phyloP scores from a whole-genome alignment of 2,797 vertebrate species.

The Sibirionetta formosa region DNA sequence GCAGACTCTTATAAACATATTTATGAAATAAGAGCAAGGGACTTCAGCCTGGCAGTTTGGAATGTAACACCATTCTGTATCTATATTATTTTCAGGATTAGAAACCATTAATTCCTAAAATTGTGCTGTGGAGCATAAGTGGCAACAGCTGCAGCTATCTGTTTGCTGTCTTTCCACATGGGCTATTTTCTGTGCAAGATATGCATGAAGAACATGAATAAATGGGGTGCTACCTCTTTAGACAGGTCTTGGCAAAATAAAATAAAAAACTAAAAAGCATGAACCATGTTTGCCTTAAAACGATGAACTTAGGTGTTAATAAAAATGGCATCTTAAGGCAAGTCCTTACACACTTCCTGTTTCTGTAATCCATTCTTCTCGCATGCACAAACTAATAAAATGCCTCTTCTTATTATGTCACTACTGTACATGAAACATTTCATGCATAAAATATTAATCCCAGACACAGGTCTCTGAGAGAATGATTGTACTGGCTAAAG shows the following conservation, averaged over 20 bases:
- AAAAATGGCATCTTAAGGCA: slow-evolving; percentile 67
- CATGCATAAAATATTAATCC: slow-evolving; percentile 77
- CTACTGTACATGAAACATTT: slow-evolving; percentile 72
- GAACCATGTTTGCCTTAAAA: slow-evolving; percentile 43
- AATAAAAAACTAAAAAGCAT: slow-evolving; percentile 57
- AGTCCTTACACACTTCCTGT: slow-evolving; percentile 41
- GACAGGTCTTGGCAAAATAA: slow-evolving; percentile 32
- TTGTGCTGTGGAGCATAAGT: slow-evolving; percentile 80
- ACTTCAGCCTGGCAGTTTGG: slow-evolving; percentile 50
- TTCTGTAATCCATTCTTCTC: slow-evolving; percentile 33
- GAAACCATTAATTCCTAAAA: slow-evolving; percentile 79
- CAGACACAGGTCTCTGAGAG: slow-evolving; percentile 47
- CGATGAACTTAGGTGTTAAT: slow-evolving; percentile 44
- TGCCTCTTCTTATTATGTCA: slow-evolving; percentile 80
- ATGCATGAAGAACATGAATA: slow-evolving; percentile 52
- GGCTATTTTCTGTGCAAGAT: slow-evolving; percentile 66
- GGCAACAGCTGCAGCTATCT: slow-evolving; percentile 76
- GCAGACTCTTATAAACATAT: slow-evolving; percentile 59
- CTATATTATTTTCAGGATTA: slow-evolving; percentile 78
- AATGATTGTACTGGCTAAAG: slow-evolving; percentile 39
- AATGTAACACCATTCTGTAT: slow-evolving; percentile 43
- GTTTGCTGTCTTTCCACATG: slow-evolving; percentile 75
- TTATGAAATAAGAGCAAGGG: slow-evolving; percentile 68
- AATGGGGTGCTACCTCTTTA: slow-evolving; percentile 11
- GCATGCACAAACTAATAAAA: slow-evolving; percentile 59